Conservation (phyloP, 1,140 invertebrate species). For the Orussus abietinus region DNA sequence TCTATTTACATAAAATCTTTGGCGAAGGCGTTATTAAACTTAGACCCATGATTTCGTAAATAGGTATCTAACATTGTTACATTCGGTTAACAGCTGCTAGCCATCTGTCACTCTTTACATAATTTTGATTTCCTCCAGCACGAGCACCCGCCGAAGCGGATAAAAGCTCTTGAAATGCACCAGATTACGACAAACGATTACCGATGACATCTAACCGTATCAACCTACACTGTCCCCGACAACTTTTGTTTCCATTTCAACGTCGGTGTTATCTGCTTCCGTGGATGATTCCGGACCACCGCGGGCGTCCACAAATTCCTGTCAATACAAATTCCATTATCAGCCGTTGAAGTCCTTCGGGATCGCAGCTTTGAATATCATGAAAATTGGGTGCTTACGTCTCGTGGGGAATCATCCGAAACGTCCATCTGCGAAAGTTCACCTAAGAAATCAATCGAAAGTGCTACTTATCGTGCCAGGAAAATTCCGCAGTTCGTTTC, state of each 20-base stretch:
- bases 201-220: slow-evolving; percentile 16
- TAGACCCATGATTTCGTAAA: slow-evolving; percentile 32
- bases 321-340: too few species aligned
- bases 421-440: too few species aligned
- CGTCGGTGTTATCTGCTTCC: slow-evolving; percentile 22
- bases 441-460: too few species aligned
- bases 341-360: too few species aligned
- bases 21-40: slow-evolving; percentile 36
- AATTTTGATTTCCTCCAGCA: slow-evolving; percentile 38
- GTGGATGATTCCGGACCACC: slow-evolving; percentile 23
- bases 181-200: slow-evolving; percentile 26
- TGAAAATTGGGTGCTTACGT: too few species aligned
- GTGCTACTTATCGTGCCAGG: too few species aligned
- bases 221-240: slow-evolving; percentile 47
- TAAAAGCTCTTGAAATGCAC: slow-evolving; percentile 41
- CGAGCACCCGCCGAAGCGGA: slow-evolving; percentile 27
- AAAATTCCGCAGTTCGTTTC: too few species aligned
- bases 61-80: slow-evolving; percentile 29
- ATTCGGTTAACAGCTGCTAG: slow-evolving; percentile 32
- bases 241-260: slow-evolving; percentile 34
- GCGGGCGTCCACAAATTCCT: slow-evolving; percentile 36
- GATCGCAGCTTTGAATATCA: too few species aligned
- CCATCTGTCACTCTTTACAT: slow-evolving; percentile 39
- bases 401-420: too few species aligned
- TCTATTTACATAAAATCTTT: slow-evolving; percentile 45